A percentile compares a stretch with the other conserved stretches of the same genome.
phyloP scores from a whole-genome alignment of 2,113 vertebrate species.

The Carassius carassius region DNA sequence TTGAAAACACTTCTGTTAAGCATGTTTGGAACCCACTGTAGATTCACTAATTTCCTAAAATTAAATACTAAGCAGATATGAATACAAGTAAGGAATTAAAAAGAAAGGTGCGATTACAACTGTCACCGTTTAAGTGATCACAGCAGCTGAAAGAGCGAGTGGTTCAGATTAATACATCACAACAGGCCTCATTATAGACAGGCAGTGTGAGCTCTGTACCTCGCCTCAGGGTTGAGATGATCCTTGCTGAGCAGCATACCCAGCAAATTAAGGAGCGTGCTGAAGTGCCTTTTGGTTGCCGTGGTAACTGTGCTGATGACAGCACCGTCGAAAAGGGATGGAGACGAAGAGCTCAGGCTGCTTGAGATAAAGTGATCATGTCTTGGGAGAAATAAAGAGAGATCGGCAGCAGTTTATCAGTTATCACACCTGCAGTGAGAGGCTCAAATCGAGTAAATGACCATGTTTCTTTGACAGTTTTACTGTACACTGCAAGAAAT shows the following conservation, averaged over 20 bases:
- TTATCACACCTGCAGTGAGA: background rate
- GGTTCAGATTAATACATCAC: background rate
- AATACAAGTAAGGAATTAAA: background rate
- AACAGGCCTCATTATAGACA: conserved; percentile 8
- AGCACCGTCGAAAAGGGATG: conserved; percentile 93
- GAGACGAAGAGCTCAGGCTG: conserved; percentile 95
- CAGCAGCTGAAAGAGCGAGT: background rate
- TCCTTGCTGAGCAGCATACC: conserved; percentile 89
- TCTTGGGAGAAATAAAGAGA: conserved; percentile 67
- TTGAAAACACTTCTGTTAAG: background rate
- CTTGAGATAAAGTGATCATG: conserved; percentile 99
- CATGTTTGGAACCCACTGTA: background rate
- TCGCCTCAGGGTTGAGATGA: conserved; percentile 87
- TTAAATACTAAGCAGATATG: background rate
- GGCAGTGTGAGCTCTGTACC: conserved; percentile 69
- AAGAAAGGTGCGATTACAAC: conserved; percentile 1
- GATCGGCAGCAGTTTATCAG: background rate
- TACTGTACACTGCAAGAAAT: background rate
- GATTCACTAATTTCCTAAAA: background rate
- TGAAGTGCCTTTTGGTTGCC: conserved; percentile 97
- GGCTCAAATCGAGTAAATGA: background rate
- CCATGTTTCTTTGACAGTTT: background rate
- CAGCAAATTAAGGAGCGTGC: conserved; percentile 88
- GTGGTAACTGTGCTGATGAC: conserved; percentile 99
- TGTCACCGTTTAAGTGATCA: background rate